Percentiles rank a stretch among this genome's conserved stretches.
These are phyloP conservation scores for Melinaea menophilus DNA, from an alignment of 2,888 invertebrate genomes.

Conservation along the genomic window DNA sequence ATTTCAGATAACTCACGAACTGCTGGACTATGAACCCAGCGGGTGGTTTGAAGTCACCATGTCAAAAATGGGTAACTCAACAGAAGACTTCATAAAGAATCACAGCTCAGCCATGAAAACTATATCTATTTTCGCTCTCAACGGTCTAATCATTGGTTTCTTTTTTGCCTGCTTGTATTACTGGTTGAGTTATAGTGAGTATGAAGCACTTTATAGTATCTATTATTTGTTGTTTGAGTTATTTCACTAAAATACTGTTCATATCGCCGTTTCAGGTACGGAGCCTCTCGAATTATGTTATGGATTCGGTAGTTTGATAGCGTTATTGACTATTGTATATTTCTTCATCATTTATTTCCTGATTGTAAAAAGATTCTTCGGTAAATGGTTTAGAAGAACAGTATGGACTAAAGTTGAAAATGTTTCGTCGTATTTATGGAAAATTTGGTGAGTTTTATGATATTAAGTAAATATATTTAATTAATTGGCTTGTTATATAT, in stretches of 20 bases:
- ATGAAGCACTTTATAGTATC: background rate
- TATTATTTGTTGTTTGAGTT: background rate
- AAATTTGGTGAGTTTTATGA: constrained; percentile 45
- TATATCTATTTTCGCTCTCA: constrained; percentile 47
- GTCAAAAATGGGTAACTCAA: constrained; percentile 45
- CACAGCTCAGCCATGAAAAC: constrained; percentile 47
- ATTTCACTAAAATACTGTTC: background rate
- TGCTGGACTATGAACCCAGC: constrained; percentile 55
- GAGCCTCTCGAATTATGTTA: constrained; percentile 73
- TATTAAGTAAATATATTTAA: no score
- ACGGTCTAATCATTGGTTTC: constrained; percentile 57
- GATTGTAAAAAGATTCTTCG: constrained; percentile 78
- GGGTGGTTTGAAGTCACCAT: constrained; percentile 60
- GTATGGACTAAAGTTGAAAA: constrained; percentile 54
- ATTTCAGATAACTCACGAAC: constrained; percentile 48
- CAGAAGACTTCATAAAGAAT: constrained; percentile 53
- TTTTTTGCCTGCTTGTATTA: constrained; percentile 63
- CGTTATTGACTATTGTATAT: constrained; percentile 79
- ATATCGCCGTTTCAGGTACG: constrained; percentile 40
- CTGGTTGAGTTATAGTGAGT: constrained; percentile 57
- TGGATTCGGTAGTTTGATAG: constrained; percentile 85
- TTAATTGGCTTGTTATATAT: background rate
- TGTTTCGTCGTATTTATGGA: constrained; percentile 41
- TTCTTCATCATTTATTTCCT: constrained; percentile 80
- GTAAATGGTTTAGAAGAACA: constrained; percentile 53